A percentile compares a stretch with the other conserved stretches of the same genome.
Evolutionary conservation across 37 sponge, comb jelly and placozoan genomes (phyloP).

Genomic region (Spongia lamella): DNA sequence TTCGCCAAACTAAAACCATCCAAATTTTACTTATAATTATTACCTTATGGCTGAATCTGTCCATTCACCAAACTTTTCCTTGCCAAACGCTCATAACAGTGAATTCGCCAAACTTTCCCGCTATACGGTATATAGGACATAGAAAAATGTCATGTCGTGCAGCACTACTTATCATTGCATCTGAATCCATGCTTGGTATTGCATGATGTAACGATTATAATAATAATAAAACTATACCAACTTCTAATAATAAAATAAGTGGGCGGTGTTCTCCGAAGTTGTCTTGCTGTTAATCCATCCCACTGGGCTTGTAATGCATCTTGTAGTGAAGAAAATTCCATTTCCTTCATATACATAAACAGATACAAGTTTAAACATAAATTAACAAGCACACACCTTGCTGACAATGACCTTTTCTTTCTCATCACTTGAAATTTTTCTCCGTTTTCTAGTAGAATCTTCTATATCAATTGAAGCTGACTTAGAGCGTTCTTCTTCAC

Average conservation of each 20-base stretch:
- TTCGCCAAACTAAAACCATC: too few relatives aligned
- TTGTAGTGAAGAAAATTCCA: slow-evolving; percentile 48
- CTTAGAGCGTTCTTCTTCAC: slow-evolving; percentile 10
- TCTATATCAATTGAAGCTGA: slow-evolving; percentile 13
- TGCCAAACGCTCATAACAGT: too few relatives aligned
- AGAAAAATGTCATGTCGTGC: too few relatives aligned
- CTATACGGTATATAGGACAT: too few relatives aligned
- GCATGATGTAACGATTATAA: neutral
- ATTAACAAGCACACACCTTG: neutral
- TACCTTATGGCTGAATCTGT: too few relatives aligned
- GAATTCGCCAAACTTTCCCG: too few relatives aligned
- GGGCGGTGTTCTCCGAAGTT: slow-evolving; percentile 49
- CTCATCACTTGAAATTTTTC: neutral
- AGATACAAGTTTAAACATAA: neutral
- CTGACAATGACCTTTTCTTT: slow-evolving; percentile 30
- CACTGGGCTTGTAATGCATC: slow-evolving; percentile 41
- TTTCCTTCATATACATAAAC: neutral
- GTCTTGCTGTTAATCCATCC: slow-evolving; percentile 38
- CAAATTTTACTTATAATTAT: too few relatives aligned
- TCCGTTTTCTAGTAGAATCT: slow-evolving; percentile 3
- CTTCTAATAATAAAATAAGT: slow-evolving; percentile 65
- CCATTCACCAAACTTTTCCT: too few relatives aligned
- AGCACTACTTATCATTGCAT: too few relatives aligned
- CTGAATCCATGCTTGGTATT: too few relatives aligned
- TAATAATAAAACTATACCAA: slow-evolving; percentile 6